phyloP scores from a whole-genome alignment of 2,888 invertebrate genomes.

The Drosophila tripunctata region DNA sequence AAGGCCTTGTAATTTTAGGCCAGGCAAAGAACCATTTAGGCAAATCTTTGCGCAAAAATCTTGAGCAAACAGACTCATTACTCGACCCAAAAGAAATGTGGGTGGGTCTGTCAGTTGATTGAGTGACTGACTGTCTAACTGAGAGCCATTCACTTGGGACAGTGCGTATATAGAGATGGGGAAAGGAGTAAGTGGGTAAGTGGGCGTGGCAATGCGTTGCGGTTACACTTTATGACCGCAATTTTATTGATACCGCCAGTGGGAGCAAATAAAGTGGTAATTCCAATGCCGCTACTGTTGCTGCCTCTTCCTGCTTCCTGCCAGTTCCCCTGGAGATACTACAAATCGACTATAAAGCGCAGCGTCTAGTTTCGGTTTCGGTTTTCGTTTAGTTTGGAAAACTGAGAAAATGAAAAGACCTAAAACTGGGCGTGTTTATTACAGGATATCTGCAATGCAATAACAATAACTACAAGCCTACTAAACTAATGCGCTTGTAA shows the following conservation, averaged over 20 bases:
- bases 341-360: constrained; percentile 39
- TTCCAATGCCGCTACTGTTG: not conserved
- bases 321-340: not conserved
- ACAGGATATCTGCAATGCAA: constrained; percentile 41
- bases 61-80: constrained; percentile 71
- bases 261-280: constrained; percentile 63
- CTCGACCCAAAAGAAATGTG: constrained; percentile 8
- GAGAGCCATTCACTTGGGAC: constrained; percentile 25
- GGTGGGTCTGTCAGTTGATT: constrained; percentile 51
- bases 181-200: not conserved
- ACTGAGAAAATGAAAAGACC: not conserved
- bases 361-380: constrained; percentile 29
- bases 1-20: constrained; percentile 21
- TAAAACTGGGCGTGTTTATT: constrained; percentile 58
- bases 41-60: constrained; percentile 67
- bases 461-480: constrained; percentile 57
- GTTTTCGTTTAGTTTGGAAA: constrained; percentile 8
- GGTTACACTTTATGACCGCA: constrained; percentile 68
- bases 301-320: constrained; percentile 3
- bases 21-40: constrained; percentile 49
- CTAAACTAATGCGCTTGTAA: constrained; percentile 56
- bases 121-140: constrained; percentile 68
- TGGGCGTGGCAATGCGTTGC: constrained; percentile 36
- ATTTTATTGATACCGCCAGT: constrained; percentile 78
- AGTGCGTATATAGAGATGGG: not conserved